phyloP scores from a whole-genome alignment of 2,797 vertebrate genomes.

The Psittacula echo region DNA sequence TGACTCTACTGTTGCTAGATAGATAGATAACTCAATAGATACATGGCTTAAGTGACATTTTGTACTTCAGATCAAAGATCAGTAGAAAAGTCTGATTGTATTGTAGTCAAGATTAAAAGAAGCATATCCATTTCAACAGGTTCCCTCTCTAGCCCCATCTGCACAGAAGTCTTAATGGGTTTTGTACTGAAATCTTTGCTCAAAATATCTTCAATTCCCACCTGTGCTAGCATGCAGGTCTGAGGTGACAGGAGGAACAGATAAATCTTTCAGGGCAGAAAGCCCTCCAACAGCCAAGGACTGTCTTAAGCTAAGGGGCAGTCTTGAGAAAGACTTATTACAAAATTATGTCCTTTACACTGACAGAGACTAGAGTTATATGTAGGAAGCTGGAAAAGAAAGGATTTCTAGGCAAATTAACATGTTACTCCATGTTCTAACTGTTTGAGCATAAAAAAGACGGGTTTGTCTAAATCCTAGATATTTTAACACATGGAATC shows the following conservation, averaged over 20 bases:
- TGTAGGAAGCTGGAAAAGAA: background rate
- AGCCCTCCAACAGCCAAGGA: background rate
- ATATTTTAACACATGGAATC: background rate
- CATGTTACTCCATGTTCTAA: background rate
- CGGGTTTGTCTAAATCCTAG: background rate
- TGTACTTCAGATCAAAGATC: slow-evolving; percentile 42
- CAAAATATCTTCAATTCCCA: slow-evolving; percentile 15
- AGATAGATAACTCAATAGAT: slow-evolving; percentile 31
- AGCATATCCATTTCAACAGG: background rate
- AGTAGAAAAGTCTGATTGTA: slow-evolving; percentile 20
- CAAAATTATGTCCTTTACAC: background rate
- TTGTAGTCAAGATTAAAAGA: slow-evolving; percentile 54
- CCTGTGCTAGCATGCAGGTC: background rate
- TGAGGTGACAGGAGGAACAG: background rate
- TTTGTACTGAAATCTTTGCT: background rate
- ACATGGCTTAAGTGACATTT: background rate
- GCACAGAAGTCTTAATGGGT: background rate
- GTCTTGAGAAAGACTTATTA: background rate
- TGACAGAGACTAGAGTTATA: background rate
- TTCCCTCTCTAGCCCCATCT: background rate
- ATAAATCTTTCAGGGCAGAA: background rate
- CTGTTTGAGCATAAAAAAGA: background rate
- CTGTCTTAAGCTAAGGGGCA: background rate
- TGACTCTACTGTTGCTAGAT: background rate
- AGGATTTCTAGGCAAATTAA: background rate